A percentile compares a stretch with the other conserved stretches of the same genome.
These are phyloP conservation scores for Lepisosteus oculatus DNA, from an alignment of 2,113 vertebrate genomes.

Conservation along the genomic window DNA sequence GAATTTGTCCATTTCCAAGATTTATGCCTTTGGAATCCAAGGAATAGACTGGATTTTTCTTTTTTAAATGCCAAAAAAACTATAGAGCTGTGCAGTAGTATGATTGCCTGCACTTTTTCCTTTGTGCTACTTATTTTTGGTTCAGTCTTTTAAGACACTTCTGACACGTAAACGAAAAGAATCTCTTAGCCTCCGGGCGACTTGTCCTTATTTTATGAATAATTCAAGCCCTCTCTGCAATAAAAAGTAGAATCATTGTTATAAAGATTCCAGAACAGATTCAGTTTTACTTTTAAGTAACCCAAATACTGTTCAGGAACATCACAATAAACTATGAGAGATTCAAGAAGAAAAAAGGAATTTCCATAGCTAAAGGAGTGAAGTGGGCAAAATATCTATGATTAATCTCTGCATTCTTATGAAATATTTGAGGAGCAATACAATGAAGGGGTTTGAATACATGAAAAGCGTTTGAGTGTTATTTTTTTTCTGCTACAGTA, in stretches of 20 bases:
- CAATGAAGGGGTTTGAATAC: too few relatives aligned
- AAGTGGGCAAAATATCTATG: not conserved
- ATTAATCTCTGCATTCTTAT: too few relatives aligned
- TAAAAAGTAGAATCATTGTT: not conserved
- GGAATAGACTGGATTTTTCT: constrained; percentile 25
- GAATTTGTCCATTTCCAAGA: constrained; percentile 33
- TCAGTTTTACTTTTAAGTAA: too few relatives aligned
- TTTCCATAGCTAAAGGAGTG: not conserved
- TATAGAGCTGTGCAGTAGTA: not conserved
- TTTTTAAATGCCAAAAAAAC: constrained; percentile 27
- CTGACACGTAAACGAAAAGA: too few relatives aligned
- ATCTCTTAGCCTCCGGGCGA: too few relatives aligned
- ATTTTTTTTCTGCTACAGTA: too few relatives aligned
- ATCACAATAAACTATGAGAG: not conserved
- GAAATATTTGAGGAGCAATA: too few relatives aligned
- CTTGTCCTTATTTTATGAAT: too few relatives aligned
- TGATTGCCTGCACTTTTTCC: constrained; percentile 14
- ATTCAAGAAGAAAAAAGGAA: not conserved
- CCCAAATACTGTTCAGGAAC: too few relatives aligned
- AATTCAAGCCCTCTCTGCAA: too few relatives aligned
- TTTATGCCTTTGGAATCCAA: constrained; percentile 35
- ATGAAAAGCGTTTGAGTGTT: too few relatives aligned
- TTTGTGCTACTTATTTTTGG: not conserved
- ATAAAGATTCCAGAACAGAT: not conserved
- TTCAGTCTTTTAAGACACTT: not conserved